Base-by-base conservation (phyloP, 2,797 vertebrate genomes). In the Chrosomus eos region DNA sequence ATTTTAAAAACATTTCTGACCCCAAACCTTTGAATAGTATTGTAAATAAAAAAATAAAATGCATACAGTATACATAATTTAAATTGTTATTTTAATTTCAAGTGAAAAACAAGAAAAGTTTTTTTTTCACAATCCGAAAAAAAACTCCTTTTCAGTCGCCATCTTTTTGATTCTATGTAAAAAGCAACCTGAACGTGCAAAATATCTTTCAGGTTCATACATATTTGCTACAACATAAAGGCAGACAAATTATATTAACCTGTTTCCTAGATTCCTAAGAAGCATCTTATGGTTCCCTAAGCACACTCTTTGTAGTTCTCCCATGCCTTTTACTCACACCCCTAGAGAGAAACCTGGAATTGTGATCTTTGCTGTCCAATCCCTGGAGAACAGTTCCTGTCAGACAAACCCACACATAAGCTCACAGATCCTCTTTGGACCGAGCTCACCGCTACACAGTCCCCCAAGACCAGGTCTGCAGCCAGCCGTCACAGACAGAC, bases 381-480 rank as follows among this genome's bases (percentile, higher is more conserved):
- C 58, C 60, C 33, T 40, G 33, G 9, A 76, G 81, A 67, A 53
- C 31, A 51, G 23, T 48, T 83, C 16, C 31, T 67, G 43, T 83
- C 81, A 75, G 43, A 83, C 58, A 83, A 75, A 74, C 43, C 58
- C 23, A 36, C 70, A 82, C 81, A 66, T 66, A 26, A 26, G 45
- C 72, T 82, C 26, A 16, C 38, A 62, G 80, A 26, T 73, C 80
- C 55, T 45, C 53, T 75, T 19, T 66, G 72, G 81, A 31, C 31
- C 7, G 10, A 53, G 72, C 45, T 51, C n/a, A 66, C 33, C 4
- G 31, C 33, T 13, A 75, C 71, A 74, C 31, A 53, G 31, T 83
- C 81, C 81, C 81, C 19, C 11, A 73, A 67, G 81, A 83, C 48
- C 72, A 75, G 72, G 58, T 66, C 72, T 83, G 60, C 43, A 75